Evolutionary conservation across 2,888 invertebrate genomes (phyloP), one percentile per base, ranked within the genome.

Genomic region (Melinopterus prodromus): DNA sequence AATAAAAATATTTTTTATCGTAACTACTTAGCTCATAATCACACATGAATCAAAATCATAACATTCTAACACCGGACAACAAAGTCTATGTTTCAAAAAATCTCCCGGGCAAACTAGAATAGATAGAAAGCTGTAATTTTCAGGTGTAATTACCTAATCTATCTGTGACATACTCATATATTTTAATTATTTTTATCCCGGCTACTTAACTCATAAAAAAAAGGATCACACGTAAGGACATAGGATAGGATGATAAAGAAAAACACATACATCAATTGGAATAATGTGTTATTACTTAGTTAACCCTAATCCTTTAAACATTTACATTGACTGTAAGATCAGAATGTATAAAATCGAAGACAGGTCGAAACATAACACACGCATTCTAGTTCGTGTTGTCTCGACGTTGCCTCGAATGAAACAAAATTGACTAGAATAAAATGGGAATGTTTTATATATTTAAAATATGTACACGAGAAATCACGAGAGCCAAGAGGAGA

Each of bases 311-410:
- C 88, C 86, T 86, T 87, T 87, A 85, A 84, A 85, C 83, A 87
- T 84, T 85, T 88, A 88, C 87, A 87, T 87, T 87, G 87, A 87
- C 87, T 86, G 86, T 85, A 86, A 26, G 86, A 86, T 87, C 86
- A 87, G 86, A 84, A 87, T 85, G 85, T 86, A 85, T 85, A 71
- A 77, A 79, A 79, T 79, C 53, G 72, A 79, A 79, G 78, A 53
- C 80, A 80, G 26, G 71, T 77, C 72, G 69, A 77, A 77, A 53
- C 72, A 71, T 35, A 35, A 72, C 53, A 77, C 37, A 77, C 72
- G 37, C 69, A 7, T 74, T 16, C 26, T 77, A 38, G 74, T 15
- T 70, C 35, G 70, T 72, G 70, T 72, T 72, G 77, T 77, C 38
- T 15, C 16, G 71, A 79, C 12, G 12, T 12, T 53, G 53, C 53